Evolutionary conservation across 2,113 vertebrate genomes (phyloP).

Genomic region (Upupa epops): DNA sequence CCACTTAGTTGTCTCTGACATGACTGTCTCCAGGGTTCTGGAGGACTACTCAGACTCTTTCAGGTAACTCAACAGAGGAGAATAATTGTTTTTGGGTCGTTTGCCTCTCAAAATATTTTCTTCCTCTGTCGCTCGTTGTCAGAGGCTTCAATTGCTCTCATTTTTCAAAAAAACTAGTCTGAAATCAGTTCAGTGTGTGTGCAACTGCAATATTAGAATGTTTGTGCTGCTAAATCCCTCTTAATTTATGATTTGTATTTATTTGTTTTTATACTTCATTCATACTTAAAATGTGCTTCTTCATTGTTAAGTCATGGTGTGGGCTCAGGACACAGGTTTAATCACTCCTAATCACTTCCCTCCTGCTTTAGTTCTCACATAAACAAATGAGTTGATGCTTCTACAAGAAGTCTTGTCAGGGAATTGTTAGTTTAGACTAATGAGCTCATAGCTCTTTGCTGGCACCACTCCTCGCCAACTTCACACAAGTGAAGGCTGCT

Average conservation of each 20-base stretch:
- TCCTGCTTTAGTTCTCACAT: slow-evolving; percentile 1
- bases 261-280: not conserved
- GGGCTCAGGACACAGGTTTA: not conserved
- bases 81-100: slow-evolving; percentile 8
- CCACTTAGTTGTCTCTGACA: not conserved
- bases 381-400: slow-evolving; percentile 45
- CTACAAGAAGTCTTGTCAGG: slow-evolving; percentile 41
- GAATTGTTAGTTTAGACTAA: slow-evolving; percentile 71
- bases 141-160: not conserved
- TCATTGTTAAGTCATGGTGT: not conserved
- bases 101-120: not conserved
- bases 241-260: not conserved
- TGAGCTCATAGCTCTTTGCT: slow-evolving; percentile 81
- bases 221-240: slow-evolving; percentile 4
- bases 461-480: slow-evolving; percentile 66
- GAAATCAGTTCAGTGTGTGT: not conserved
- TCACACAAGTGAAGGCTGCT: slow-evolving; percentile 53
- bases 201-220: slow-evolving; percentile 35
- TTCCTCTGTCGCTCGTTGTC: not conserved
- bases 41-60: not conserved
- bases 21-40: not conserved
- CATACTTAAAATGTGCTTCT: not conserved
- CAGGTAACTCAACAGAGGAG: not conserved
- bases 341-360: not conserved
- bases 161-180: slow-evolving; percentile 31